A percentile compares a stretch with the other conserved stretches of the same genome.
Evolutionary conservation across 1,140 invertebrate species (phyloP).

Genomic region (Micrasema longulum): DNA sequence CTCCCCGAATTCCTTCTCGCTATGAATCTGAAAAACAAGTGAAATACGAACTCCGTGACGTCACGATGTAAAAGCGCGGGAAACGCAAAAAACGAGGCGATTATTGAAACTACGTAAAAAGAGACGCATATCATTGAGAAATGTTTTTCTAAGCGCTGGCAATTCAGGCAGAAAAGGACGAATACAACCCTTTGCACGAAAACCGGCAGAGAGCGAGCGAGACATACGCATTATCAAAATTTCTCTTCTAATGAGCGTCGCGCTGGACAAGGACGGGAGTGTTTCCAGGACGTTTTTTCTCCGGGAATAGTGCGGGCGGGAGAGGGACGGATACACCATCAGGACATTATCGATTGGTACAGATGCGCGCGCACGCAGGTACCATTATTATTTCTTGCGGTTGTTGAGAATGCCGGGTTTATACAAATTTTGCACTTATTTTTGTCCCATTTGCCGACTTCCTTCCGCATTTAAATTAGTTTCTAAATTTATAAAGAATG

Average conservation of each 20-base stretch:
- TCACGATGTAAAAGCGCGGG: too few species aligned
- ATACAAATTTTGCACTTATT: constrained; percentile 9
- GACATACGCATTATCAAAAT: neutral
- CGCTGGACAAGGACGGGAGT: neutral
- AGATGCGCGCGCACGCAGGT: constrained; percentile 6
- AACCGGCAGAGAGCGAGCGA: neutral
- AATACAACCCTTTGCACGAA: neutral
- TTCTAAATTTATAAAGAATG: too few species aligned
- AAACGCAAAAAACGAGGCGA: too few species aligned
- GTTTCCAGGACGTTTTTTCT: neutral
- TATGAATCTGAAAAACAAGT: too few species aligned
- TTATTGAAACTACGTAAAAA: too few species aligned
- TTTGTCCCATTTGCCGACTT: neutral
- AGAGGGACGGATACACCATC: constrained; percentile 19
- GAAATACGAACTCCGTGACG: too few species aligned
- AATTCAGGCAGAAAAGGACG: neutral
- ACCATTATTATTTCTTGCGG: constrained; percentile 17
- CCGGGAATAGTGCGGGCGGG: neutral
- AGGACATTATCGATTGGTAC: constrained; percentile 37
- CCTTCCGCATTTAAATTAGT: too few species aligned
- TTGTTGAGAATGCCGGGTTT: constrained; percentile 10
- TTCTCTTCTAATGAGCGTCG: neutral
- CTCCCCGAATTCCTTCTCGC: too few species aligned
- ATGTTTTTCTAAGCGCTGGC: neutral
- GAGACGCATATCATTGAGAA: too few species aligned